These are phyloP conservation scores for Hapalemur alaotrensis DNA, from an alignment of 2,797 vertebrate species.

Conservation along the genomic window DNA sequence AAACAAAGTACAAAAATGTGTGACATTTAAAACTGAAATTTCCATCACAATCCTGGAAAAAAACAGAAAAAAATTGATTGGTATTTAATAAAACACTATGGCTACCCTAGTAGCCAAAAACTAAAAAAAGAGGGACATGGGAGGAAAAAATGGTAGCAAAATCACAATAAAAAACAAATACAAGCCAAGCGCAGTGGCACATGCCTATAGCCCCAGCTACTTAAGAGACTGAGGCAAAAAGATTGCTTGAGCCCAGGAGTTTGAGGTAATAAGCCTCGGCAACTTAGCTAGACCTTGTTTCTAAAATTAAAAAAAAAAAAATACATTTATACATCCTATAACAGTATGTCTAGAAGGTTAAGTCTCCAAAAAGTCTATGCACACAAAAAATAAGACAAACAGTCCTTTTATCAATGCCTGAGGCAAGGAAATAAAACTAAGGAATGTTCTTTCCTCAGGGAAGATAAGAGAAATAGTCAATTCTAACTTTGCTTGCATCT, in stretches of 20 bases:
- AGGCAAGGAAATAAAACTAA: constrained; percentile 18
- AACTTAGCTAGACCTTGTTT: neutral
- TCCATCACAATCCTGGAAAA: neutral
- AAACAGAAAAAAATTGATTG: neutral
- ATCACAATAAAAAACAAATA: neutral
- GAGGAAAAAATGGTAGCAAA: neutral
- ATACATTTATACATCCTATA: neutral
- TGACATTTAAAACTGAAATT: neutral
- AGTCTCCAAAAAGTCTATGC: neutral
- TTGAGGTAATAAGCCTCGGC: neutral
- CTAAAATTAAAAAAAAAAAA: neutral
- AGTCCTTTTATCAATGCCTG: neutral
- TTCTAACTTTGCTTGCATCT: neutral
- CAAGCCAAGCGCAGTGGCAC: neutral
- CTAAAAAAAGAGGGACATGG: neutral
- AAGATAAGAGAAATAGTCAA: neutral
- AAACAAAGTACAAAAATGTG: neutral
- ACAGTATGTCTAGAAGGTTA: neutral
- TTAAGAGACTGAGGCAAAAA: neutral
- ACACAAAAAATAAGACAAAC: neutral
- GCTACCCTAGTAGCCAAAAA: neutral
- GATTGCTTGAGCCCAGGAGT: neutral
- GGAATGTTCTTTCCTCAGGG: neutral
- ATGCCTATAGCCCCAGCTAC: neutral
- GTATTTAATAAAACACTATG: neutral